Conservation (phyloP, 2,888 invertebrate genomes). For the Chelonus formosanus region DNA sequence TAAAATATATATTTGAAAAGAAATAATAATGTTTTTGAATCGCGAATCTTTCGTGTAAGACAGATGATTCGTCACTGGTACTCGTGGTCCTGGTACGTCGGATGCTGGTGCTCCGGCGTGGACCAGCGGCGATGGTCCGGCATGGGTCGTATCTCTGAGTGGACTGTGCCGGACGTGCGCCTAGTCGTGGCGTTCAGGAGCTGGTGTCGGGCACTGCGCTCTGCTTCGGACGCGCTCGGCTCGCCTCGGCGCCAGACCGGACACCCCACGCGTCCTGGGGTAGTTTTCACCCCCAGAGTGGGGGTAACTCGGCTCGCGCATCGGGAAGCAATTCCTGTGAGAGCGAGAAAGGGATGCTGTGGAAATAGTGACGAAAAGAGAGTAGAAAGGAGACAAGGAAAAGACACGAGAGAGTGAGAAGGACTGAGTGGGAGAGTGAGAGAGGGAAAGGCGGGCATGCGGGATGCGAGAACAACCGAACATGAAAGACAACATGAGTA, state of each 20-base stretch:
- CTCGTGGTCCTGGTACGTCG: conserved; percentile 35
- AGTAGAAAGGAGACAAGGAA: conserved; percentile 8
- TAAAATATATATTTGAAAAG: too few relatives aligned
- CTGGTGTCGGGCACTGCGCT: conserved; percentile 59
- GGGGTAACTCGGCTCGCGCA: conserved; percentile 50
- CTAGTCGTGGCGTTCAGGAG: conserved; percentile 58
- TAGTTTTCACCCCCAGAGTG: conserved; percentile 49
- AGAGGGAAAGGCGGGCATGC: conserved; percentile 26
- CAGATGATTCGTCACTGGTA: conserved; percentile 10
- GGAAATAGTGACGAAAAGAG: conserved; percentile 3
- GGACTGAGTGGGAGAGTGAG: conserved; percentile 20
- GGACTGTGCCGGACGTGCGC: conserved; percentile 65
- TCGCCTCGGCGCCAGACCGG: conserved; percentile 53
- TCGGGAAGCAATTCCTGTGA: conserved; percentile 32
- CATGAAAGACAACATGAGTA: conserved; percentile 38
- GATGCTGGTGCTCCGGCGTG: conserved; percentile 50
- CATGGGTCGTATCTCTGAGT: conserved; percentile 65
- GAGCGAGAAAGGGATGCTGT: conserved; percentile 19
- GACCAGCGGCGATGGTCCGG: conserved; percentile 61
- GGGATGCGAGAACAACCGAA: conserved; percentile 33
- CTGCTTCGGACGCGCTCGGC: conserved; percentile 61
- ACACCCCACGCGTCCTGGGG: conserved; percentile 57
- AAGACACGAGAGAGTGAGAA: neutral
- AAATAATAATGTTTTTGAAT: neutral
- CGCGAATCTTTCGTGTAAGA: neutral